Evolutionary conservation across 1,140 invertebrate species (phyloP), one percentile per base, ranked within the genome.

Genomic region (Bemisia tabaci): DNA sequence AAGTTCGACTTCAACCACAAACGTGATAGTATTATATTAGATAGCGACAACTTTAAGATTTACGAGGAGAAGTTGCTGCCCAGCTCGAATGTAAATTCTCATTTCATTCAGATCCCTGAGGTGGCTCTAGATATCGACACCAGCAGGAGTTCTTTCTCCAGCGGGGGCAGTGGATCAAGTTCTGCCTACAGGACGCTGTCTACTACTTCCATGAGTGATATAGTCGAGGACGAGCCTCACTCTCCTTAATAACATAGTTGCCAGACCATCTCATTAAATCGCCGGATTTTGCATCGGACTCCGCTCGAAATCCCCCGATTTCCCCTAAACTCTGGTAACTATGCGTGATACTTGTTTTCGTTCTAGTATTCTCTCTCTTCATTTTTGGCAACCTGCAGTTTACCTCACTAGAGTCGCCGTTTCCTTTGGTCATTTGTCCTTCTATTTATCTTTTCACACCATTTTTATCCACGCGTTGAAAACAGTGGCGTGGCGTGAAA

Each of bases 121-220:
- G 77, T 76, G 0, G 79, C 78, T 9, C 68, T 80, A 2, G 75
- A 75, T 23, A 77, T 79, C 0, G 80, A 81, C 26, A 80, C 79
- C 2, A 80, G 79, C 64, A 74, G 81, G 22, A 80, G 79, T 60
- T 81, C 79, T 60, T 82, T 82, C 70, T 82, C 80, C 39, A 82
- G 80, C 65, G 80, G 79, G 1, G 80, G 79, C 17, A 80, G 79
- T 67, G 23, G 64, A 1, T 60, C 70, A 5, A 81, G 22, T 26
- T 33, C 60, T 22, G 21, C 60, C 2, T 39, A 21, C 9, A 24
- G 22, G 26, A 26, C 60, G 2, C 59, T 59, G 22, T 22, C 65
- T 26, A 17, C 26, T 22, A 59, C 1, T 2, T 22, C 23, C n/a
- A 24, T 1, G 9, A 48, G 33, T 48, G 33, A 48, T 48, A 48